phyloP scores from a whole-genome alignment of 2,113 vertebrate species.

The Enhydra lutris region DNA sequence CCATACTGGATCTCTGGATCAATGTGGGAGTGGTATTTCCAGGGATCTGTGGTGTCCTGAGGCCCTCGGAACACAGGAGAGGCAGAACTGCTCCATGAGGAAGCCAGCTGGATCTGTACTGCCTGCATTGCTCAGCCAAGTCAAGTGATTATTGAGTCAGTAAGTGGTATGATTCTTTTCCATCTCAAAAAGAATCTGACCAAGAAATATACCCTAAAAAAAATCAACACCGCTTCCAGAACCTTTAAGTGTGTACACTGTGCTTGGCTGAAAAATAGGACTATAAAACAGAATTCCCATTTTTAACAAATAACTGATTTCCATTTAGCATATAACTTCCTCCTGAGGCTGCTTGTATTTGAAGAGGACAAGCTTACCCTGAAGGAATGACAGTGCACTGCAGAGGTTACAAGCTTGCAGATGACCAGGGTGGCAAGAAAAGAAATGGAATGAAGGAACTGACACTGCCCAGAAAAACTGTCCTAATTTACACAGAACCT shows the following conservation, averaged over 20 bases:
- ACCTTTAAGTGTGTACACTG: not conserved
- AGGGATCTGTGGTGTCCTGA: not conserved
- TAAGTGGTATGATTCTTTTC: not conserved
- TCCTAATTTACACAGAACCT: not conserved
- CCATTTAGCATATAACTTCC: not conserved
- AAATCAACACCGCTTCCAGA: not conserved
- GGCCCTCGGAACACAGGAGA: not conserved
- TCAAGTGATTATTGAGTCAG: slow-evolving; percentile 10
- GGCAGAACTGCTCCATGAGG: not conserved
- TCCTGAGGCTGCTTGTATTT: not conserved
- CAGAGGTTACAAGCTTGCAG: not conserved
- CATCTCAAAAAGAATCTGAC: not conserved
- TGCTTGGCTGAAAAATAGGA: not conserved
- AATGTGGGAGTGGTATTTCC: not conserved
- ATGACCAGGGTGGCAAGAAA: not conserved
- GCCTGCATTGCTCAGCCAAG: not conserved
- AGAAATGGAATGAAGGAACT: not conserved
- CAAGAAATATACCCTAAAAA: not conserved
- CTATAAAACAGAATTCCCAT: not conserved
- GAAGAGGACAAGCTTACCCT: not conserved
- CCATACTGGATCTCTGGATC: not conserved
- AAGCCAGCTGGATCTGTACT: not conserved
- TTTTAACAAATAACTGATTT: slow-evolving; percentile 11
- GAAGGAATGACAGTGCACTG: not conserved
- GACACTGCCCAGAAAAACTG: not conserved